Evolutionary conservation across 1,140 invertebrate species (phyloP).

Genomic region (Euwallacea similis): DNA sequence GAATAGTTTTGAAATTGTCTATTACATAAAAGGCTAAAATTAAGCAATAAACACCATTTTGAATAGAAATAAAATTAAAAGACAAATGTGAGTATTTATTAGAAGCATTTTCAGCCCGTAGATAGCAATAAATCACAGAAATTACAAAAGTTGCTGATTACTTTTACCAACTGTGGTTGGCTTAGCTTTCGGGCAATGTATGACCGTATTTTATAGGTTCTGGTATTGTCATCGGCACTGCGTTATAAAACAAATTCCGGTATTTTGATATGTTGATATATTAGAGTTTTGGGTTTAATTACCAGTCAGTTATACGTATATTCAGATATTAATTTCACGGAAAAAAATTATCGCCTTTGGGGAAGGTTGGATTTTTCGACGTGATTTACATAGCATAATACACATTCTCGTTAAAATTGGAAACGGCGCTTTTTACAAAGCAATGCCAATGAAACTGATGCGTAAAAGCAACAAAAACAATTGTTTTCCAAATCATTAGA

Average conservation of each 20-base stretch:
- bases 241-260: constrained; percentile 19
- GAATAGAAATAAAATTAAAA: neutral
- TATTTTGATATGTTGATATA: constrained; percentile 15
- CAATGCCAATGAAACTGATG: no score
- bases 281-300: neutral
- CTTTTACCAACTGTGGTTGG: constrained; percentile 11
- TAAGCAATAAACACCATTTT: neutral
- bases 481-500: no score
- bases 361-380: no score
- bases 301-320: no score
- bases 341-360: no score
- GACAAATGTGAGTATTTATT: neutral
- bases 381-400: no score
- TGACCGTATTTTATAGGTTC: constrained; percentile 18
- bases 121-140: neutral
- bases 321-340: no score
- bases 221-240: constrained; percentile 8
- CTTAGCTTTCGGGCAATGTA: constrained; percentile 13
- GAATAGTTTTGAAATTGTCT: neutral
- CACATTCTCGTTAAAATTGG: no score
- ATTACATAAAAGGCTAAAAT: neutral
- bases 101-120: neutral
- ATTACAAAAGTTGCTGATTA: constrained; percentile 16
- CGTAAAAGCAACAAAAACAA: no score
- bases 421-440: no score